These are phyloP conservation scores for Taeniopygia guttata DNA, from an alignment of 2,797 vertebrate genomes.

Conservation along the genomic window DNA sequence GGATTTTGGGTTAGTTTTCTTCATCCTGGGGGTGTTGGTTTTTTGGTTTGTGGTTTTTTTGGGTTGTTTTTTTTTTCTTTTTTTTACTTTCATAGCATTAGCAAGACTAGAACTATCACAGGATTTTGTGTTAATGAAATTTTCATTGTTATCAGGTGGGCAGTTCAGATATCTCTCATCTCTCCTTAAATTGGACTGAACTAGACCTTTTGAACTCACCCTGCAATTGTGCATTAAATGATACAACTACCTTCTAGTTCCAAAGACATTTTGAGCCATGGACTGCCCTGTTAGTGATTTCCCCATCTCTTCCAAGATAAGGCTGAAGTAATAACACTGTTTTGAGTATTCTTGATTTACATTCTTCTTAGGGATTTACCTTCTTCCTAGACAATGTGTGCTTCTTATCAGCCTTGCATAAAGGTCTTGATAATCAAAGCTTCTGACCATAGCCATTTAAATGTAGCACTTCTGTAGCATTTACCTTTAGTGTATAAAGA, in stretches of 20 bases:
- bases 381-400: neutral
- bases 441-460: conserved; percentile 34
- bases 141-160: neutral
- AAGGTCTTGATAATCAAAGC: neutral
- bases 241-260: neutral
- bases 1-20: neutral
- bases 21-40: accelerated
- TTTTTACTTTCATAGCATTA: neutral
- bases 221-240: neutral
- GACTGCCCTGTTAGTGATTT: neutral
- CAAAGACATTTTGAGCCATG: neutral
- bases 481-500: conserved; percentile 31
- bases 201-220: neutral
- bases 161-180: neutral
- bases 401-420: neutral
- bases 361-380: neutral
- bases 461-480: conserved; percentile 32
- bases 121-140: neutral
- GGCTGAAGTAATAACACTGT: neutral
- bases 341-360: neutral
- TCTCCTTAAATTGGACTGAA: neutral
- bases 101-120: neutral
- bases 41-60: neutral
- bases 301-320: neutral
- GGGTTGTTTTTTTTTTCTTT: neutral